These are phyloP conservation scores for Piscicola geometra DNA, from an alignment of 2,888 invertebrate genomes.

Conservation along the genomic window DNA sequence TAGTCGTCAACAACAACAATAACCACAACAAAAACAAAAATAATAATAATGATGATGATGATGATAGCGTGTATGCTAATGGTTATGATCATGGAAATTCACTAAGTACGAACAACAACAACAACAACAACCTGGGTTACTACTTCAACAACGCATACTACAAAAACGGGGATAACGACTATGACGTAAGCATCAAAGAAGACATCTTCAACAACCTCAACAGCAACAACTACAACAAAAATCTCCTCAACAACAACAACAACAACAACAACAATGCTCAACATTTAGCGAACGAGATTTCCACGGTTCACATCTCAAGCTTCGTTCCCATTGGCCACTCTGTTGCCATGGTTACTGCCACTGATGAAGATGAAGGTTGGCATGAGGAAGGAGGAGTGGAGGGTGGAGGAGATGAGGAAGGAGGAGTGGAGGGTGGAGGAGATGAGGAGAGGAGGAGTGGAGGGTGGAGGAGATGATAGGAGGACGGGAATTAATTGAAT, in stretches of 20 bases:
- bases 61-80: too few species aligned
- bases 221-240: neutral
- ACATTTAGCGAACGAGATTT: neutral
- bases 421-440: neutral
- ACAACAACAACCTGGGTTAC: neutral
- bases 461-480: neutral
- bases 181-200: neutral
- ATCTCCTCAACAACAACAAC: too few species aligned
- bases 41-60: neutral
- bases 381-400: neutral
- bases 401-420: neutral
- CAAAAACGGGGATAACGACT: neutral
- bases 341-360: constrained; percentile 23
- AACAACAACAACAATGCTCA: too few species aligned
- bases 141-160: constrained; percentile 9
- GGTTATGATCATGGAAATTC: too few species aligned
- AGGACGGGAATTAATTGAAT: too few species aligned
- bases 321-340: constrained; percentile 23
- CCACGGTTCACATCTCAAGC: neutral
- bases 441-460: constrained; percentile 3
- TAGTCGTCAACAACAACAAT: neutral
- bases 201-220: neutral
- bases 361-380: constrained; percentile 29
- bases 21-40: neutral
- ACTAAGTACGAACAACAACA: neutral